phyloP scores from a whole-genome alignment of 2,888 invertebrate genomes.

The Eupithecia pulchellata region DNA sequence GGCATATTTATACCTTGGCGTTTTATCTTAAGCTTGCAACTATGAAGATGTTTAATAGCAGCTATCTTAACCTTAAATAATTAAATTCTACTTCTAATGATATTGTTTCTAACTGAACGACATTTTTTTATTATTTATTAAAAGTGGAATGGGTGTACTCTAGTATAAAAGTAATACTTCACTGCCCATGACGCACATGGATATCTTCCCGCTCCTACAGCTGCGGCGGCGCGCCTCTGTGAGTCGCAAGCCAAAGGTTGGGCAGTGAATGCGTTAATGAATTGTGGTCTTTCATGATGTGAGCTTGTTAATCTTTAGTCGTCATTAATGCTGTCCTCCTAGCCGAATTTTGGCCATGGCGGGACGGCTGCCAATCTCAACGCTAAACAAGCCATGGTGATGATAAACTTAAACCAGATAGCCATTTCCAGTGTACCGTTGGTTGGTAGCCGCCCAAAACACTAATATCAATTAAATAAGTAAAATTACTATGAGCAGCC shows the following conservation, averaged over 20 bases:
- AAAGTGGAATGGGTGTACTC: not conserved
- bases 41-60: not conserved
- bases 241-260: too few species aligned
- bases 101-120: not conserved
- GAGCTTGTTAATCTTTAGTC: too few species aligned
- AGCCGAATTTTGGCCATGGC: not conserved
- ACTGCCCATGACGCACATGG: too few species aligned
- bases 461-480: not conserved
- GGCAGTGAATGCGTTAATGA: too few species aligned
- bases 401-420: not conserved
- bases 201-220: too few species aligned
- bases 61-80: not conserved
- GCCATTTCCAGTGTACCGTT: not conserved
- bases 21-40: constrained; percentile 10
- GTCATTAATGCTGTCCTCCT: too few species aligned
- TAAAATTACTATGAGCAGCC: not conserved
- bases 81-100: too few species aligned
- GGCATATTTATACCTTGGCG: not conserved
- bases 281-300: not conserved
- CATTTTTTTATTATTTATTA: not conserved
- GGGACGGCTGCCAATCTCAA: not conserved
- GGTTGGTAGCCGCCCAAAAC: not conserved
- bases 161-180: not conserved
- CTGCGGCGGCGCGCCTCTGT: too few species aligned
- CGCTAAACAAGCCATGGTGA: not conserved